Evolutionary conservation across 2,797 vertebrate species (phyloP).

Genomic region (Catamblyrhynchus diadema): DNA sequence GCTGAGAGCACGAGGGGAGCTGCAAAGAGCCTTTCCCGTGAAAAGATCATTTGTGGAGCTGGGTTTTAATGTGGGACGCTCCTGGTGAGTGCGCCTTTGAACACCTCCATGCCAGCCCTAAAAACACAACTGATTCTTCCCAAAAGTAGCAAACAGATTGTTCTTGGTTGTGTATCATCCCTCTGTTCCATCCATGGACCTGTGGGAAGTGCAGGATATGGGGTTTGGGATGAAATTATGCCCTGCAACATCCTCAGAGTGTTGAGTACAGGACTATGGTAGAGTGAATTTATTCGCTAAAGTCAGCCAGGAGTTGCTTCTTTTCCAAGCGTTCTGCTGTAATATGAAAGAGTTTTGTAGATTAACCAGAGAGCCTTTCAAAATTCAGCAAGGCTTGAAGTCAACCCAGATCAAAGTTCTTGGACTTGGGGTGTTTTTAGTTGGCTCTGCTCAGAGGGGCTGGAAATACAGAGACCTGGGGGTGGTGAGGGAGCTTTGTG

Average conservation of each 20-base stretch:
- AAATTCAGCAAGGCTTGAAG: not conserved
- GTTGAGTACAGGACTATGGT: not conserved
- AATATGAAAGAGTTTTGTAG: not conserved
- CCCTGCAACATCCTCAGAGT: not conserved
- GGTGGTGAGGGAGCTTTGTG: not conserved
- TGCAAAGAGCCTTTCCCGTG: not conserved
- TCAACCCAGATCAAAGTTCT: not conserved
- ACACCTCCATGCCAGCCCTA: not conserved
- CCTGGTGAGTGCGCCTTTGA: not conserved
- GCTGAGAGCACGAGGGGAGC: not conserved
- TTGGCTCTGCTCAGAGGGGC: not conserved
- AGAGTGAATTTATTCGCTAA: not conserved
- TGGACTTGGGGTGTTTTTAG: not conserved
- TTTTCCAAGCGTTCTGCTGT: not conserved
- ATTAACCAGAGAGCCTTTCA: not conserved
- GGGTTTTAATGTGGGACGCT: not conserved
- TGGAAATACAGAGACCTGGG: not conserved
- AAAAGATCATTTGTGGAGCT: not conserved
- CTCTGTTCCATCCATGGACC: fast-evolving
- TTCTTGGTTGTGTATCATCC: not conserved
- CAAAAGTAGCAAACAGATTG: not conserved
- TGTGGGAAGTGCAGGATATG: not conserved
- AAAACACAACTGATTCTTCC: not conserved
- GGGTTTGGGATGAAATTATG: not conserved
- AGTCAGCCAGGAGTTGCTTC: not conserved